phyloP scores from a whole-genome alignment of 2,113 vertebrate genomes.

The Pelobates fuscus region DNA sequence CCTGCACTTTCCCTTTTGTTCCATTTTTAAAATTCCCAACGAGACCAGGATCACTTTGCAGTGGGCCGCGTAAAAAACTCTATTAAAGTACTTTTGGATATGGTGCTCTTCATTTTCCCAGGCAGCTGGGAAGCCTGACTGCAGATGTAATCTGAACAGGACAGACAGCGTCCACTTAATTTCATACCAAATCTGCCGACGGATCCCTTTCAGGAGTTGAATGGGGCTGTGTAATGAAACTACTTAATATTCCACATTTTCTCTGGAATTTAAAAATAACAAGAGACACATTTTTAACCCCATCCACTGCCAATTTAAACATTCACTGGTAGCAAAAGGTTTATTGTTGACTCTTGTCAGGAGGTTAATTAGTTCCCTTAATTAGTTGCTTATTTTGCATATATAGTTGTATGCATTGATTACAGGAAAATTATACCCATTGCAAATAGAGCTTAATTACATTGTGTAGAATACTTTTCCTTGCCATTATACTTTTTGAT shows the following conservation, averaged over 20 bases:
- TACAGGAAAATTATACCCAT: neutral
- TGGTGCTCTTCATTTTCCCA: slow-evolving; percentile 70
- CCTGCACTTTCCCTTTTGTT: slow-evolving; percentile 61
- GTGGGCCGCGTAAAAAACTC: slow-evolving; percentile 68
- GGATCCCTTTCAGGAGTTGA: slow-evolving; percentile 72
- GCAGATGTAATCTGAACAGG: slow-evolving; percentile 73
- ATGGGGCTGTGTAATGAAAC: slow-evolving; percentile 59
- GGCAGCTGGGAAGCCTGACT: slow-evolving; percentile 84
- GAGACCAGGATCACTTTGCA: slow-evolving; percentile 65
- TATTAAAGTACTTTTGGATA: slow-evolving; percentile 63
- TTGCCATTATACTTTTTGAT: neutral
- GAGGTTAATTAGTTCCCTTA: neutral
- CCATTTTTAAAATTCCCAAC: slow-evolving; percentile 60
- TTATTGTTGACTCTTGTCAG: neutral
- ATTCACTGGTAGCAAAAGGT: neutral
- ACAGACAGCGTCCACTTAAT: slow-evolving; percentile 68
- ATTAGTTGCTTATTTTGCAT: neutral
- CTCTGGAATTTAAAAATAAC: slow-evolving; percentile 54
- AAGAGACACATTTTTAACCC: slow-evolving; percentile 58
- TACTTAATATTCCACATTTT: slow-evolving; percentile 60
- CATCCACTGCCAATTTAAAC: slow-evolving; percentile 36
- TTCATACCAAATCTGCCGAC: slow-evolving; percentile 73
- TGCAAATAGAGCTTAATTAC: neutral
- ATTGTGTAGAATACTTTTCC: neutral
- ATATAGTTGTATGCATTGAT: neutral